phyloP scores from a whole-genome alignment of 1,140 invertebrate genomes.

The Trissolcus basalis region DNA sequence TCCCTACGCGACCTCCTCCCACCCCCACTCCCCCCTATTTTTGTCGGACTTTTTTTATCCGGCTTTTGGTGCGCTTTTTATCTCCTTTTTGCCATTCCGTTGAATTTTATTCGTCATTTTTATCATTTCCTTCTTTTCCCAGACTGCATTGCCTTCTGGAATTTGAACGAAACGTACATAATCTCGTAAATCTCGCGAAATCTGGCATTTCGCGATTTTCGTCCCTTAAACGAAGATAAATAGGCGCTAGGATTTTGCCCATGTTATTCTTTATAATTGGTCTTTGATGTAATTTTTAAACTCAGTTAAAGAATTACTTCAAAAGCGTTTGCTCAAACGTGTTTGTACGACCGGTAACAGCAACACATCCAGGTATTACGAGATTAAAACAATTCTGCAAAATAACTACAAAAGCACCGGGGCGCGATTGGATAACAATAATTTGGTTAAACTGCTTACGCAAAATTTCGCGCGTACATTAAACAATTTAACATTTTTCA shows the following conservation, averaged over 20 bases:
- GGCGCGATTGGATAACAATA: slow-evolving; percentile 20
- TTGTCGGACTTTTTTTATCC: slow-evolving; percentile 9
- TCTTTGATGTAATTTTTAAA: slow-evolving; percentile 23
- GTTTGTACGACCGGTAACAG: too few relatives aligned
- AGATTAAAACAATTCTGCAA: too few relatives aligned
- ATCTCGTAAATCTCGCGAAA: slow-evolving; percentile 55
- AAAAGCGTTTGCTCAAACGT: too few relatives aligned
- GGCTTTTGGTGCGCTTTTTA: slow-evolving; percentile 5
- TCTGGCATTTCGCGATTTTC: slow-evolving; percentile 51
- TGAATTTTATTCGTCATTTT: slow-evolving; percentile 34
- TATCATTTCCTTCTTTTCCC: slow-evolving; percentile 29
- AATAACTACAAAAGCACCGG: slow-evolving; percentile 1
- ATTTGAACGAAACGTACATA: too few relatives aligned
- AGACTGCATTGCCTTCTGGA: slow-evolving; percentile 26
- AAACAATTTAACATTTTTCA: too few relatives aligned
- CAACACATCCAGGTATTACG: too few relatives aligned
- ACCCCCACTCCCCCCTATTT: slow-evolving; percentile 26
- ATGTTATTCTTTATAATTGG: slow-evolving; percentile 32
- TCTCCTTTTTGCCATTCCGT: slow-evolving; percentile 9
- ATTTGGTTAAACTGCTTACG: slow-evolving; percentile 17
- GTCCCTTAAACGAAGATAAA: slow-evolving; percentile 41
- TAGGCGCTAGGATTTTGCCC: slow-evolving; percentile 6
- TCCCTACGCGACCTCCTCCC: slow-evolving; percentile 32
- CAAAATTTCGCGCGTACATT: slow-evolving; percentile 18
- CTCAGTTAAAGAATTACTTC: slow-evolving; percentile 7